Base-by-base conservation (phyloP, 2,888 invertebrate species). In the Unio delphinus region DNA sequence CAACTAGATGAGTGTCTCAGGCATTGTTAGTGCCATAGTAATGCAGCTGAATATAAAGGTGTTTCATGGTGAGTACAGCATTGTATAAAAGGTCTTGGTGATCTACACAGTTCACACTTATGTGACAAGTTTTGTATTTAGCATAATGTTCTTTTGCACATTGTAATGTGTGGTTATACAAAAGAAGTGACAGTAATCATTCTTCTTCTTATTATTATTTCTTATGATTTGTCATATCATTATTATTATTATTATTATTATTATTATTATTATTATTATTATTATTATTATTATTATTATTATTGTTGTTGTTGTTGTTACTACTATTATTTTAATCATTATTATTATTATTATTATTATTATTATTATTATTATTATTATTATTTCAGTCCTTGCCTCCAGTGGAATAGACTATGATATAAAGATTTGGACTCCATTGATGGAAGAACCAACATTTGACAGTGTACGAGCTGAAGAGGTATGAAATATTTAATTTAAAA, bases 381-480 rank as follows among this genome's bases (percentile, higher is more conserved):
- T 63, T 55, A 61, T 75, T 82, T 60, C 73, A 90, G 91, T 91
- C 69, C 89, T 96, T 62, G 95, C 95, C 0, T 94, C 95, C 18
- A 95, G 95, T 75, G 96, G 96, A n/a, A 95, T 96, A 74, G 95
- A 96, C 87, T 95, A 95, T 87, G 95, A 95, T 87, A 92, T 96
- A 45, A 96, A 96, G 90, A 89, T 96, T 1, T 96, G 95, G 95
- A 92, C 94, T 2, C 95, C 95, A 0, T 89, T 92, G n/a, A 91
- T 91, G 63, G 91, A 93, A 28, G 76, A 93, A 69, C 89, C 92
- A 0, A 90, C 85, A 64, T 95, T 94, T 86, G 93, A 95, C 87
- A 90, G 89, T 55, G 91, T 90, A 64, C 91, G 92, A 81, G 94
- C 95, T 0, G 92, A 93, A 72, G 93, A 93, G 83, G 87, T 88